Evolutionary conservation across 2,113 vertebrate genomes (phyloP), one percentile per base, ranked within the genome.

Genomic region (Ochotona curzoniae): DNA sequence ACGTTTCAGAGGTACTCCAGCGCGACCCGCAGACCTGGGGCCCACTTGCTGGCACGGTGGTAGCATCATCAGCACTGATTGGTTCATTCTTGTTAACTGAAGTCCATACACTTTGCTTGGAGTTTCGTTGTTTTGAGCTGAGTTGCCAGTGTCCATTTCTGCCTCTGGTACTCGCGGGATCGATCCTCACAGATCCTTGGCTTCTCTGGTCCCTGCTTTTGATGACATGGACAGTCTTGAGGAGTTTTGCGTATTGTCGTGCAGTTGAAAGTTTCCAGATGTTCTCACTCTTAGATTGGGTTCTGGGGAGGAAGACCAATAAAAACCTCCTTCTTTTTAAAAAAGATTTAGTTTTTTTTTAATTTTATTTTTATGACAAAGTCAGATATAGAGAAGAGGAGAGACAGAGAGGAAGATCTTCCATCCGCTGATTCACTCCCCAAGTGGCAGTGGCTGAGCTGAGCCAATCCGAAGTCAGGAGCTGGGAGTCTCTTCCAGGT

Each of bases 181-280:
- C 17, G 9, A n/a, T 75, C 1, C 0, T 49, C 35, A 0, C 17
- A 17, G 51, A 64, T 4, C 57, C 23, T 49, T 23, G 30, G 44
- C 28, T 47, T 26, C 76, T 54, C 18, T 44, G 15, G 64, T 26
- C 32, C 30, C 61, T 71, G 54, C 12, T 30, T 32, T 75, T 10
- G 25, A 63, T n/a, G 67, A 35, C 12, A 17, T 28, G 32, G 13
- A 18, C 30, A 44, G 38, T 44, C 38, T 44, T 44, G 38, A 44
- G 32, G 30, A n/a, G 7, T 66, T 60, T 26, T 57, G 8, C 69
- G 23, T 12, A 38, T 20, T 25, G 7, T 10, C 7, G 23, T 18
- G 69, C 32, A 25, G 28, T 8, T 87, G 73, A 20, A 66, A 49
- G 49, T 83, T 78, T 26, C 44, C 14, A 49, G 44, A 11, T 69